Base-by-base conservation (phyloP, 92 coral and sea anemone species). In the Epizoanthus ramosus region DNA sequence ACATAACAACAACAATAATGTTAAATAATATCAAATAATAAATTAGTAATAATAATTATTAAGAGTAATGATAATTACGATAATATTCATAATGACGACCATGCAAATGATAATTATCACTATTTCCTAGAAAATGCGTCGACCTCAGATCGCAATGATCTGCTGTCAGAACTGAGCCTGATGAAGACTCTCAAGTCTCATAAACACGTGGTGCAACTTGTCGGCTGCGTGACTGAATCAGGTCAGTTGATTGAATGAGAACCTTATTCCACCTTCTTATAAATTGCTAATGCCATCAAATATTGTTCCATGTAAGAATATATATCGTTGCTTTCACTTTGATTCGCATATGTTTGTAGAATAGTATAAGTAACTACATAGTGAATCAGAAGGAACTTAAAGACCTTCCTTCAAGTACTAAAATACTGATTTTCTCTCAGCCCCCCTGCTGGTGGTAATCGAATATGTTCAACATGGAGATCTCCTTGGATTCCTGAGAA, bases 401-500 rank as follows among this genome's bases (percentile, higher is more conserved):
- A 14, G 1, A 64, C 35, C 10, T 37, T 31, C 10, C 16, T 23
- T 64, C 35, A 64, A 64, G 33, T 35, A 64, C 70, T 64, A 64
- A 64, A 22, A 28, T 17, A 64, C 73, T n/a, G 15, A 10, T 25
- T 68, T 68, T 21, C 57, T 43, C 57, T 41, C 74, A 69, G 74
- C 39, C 6, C 74, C 74, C 10, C 43, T 69, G 45, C 25, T 69
- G 74, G 74, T 69, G 1, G 25, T 69, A 18, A 69, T 69, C 19
- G 74, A 69, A 57, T 69, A 41, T 19, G 74, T 35, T 8, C 24
- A 69, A n/a, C 45, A 69, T 35, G 74, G 74, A 35, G 74, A 69
- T 35, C 74, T 69, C 23, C 74, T 69, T 69, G 74, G 74, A n/a
- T 69, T 16, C 74, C 53, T 69, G 19, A 69, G 74, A 41, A 69